These are phyloP conservation scores for Glossophaga mutica DNA, from an alignment of 2,797 vertebrate species.

Conservation along the genomic window DNA sequence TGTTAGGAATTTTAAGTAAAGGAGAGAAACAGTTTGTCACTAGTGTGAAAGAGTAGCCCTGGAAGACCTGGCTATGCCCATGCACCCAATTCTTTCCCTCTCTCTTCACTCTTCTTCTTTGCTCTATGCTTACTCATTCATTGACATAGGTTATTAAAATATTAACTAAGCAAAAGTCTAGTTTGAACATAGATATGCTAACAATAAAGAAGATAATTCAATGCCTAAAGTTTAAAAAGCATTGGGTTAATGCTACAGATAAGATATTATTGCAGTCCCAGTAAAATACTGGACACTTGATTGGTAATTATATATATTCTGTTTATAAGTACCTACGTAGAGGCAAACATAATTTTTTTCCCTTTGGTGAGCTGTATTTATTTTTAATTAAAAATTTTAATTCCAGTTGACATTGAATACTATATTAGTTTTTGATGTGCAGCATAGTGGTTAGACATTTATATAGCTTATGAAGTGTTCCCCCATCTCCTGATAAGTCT, in stretches of 20 bases:
- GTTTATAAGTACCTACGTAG: background rate
- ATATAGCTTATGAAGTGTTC: no score
- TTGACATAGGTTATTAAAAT: background rate
- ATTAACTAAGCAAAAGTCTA: background rate
- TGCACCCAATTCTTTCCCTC: background rate
- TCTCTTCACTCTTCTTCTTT: background rate
- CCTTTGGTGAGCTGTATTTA: no score
- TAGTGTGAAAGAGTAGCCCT: background rate
- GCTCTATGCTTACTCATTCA: background rate
- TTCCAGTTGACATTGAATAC: no score
- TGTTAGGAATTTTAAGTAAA: background rate
- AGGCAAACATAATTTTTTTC: background rate
- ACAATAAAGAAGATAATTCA: background rate
- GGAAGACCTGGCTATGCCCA: background rate
- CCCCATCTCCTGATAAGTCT: no score
- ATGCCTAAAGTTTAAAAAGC: background rate
- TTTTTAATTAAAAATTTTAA: no score
- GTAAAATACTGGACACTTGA: background rate
- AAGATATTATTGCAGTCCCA: background rate
- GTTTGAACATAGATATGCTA: background rate
- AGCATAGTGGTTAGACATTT: no score
- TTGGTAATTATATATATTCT: background rate
- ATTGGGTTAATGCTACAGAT: background rate
- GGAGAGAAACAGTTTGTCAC: background rate
- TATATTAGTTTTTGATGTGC: no score